Conservation (phyloP, 2,113 vertebrate genomes). For the Terrapene triunguis region DNA sequence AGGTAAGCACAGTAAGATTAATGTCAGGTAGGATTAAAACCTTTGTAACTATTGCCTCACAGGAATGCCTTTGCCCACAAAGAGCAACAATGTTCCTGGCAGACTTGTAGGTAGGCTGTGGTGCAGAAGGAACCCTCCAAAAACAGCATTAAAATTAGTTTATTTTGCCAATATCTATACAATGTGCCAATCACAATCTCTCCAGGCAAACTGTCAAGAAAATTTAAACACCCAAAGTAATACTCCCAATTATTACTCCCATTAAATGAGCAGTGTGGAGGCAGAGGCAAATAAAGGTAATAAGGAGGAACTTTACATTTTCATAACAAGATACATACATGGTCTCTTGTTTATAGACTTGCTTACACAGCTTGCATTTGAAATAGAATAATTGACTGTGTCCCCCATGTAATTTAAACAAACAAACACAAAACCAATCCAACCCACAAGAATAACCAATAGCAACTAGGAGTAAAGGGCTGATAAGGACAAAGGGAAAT, state of each 20-base stretch:
- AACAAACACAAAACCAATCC: not conserved
- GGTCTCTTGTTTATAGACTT: not conserved
- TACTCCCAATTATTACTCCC: not conserved
- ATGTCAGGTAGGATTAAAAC: not conserved
- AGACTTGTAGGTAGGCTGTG: not conserved
- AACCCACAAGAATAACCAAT: not conserved
- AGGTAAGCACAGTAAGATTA: not conserved
- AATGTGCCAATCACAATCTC: not conserved
- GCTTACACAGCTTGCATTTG: not conserved
- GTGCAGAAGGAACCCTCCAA: not conserved
- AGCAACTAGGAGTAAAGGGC: not conserved
- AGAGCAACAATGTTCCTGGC: not conserved
- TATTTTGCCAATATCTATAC: not conserved
- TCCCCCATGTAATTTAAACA: not conserved
- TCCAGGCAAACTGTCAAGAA: not conserved
- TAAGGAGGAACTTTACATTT: not conserved
- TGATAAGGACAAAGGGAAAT: slow-evolving; percentile 17
- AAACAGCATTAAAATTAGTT: not conserved
- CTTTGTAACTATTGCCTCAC: not conserved
- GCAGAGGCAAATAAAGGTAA: not conserved
- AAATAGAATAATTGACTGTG: not conserved
- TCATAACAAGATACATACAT: not conserved
- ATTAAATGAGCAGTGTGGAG: not conserved
- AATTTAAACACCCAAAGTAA: not conserved
- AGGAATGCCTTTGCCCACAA: not conserved